Conservation (phyloP, 2,113 vertebrate species). For the Casuarius casuarius region DNA sequence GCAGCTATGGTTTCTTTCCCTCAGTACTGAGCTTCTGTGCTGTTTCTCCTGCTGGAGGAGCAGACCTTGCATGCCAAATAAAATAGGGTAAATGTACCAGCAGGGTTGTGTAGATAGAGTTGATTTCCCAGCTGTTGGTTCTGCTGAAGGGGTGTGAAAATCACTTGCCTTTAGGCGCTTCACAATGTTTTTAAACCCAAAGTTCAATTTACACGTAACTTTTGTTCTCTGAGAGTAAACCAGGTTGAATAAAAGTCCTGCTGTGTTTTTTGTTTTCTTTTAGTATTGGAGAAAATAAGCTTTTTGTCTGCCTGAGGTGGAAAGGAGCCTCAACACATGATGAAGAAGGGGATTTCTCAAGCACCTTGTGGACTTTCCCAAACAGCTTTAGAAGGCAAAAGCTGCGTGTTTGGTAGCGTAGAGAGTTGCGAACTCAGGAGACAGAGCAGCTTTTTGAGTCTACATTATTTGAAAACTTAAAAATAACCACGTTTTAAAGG, state of each 20-base stretch:
- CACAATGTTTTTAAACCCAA: neutral
- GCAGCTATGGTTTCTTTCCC: neutral
- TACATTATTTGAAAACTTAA: neutral
- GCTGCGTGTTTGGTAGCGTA: neutral
- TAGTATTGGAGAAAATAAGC: constrained; percentile 85
- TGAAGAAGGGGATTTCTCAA: neutral
- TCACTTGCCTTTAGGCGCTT: neutral
- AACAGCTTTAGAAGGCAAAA: neutral
- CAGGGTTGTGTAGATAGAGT: neutral
- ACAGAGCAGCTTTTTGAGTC: neutral
- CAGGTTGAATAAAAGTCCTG: neutral
- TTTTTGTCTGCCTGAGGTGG: neutral
- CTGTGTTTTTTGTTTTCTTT: constrained; percentile 25
- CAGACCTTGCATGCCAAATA: neutral
- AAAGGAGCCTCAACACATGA: neutral
- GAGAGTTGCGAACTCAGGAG: neutral
- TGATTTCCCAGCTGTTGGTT: neutral
- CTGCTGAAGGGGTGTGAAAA: neutral
- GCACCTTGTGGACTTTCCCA: neutral
- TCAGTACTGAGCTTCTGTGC: neutral
- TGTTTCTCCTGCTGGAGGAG: neutral
- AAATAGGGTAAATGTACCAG: neutral
- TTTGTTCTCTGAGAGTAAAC: neutral
- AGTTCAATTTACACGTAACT: neutral
- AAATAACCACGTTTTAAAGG: neutral